Conservation (phyloP, 2,888 invertebrate genomes). For the Chydorus sphaericus region DNA sequence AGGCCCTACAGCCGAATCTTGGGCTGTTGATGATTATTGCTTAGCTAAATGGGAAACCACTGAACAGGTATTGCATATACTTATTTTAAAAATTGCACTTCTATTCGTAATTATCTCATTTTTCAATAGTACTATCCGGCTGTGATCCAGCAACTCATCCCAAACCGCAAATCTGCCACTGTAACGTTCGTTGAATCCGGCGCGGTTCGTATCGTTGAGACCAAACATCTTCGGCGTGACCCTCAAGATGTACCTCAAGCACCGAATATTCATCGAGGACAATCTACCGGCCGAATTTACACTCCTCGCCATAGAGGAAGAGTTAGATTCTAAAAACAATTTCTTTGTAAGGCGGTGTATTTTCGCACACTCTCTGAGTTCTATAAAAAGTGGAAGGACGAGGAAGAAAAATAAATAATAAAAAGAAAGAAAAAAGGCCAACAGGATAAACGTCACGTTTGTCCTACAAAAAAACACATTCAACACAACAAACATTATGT, state of each 20-base stretch:
- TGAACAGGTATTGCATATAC: neutral
- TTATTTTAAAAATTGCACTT: neutral
- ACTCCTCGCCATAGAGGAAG: neutral
- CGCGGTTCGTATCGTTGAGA: neutral
- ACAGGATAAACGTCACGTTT: no score
- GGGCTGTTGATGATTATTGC: slow-evolving; percentile 11
- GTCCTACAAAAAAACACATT: no score
- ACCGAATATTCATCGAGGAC: neutral
- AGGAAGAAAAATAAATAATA: no score
- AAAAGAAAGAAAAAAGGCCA: no score
- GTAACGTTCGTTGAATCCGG: neutral
- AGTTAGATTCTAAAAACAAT: no score
- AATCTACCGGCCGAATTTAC: neutral
- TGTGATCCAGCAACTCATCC: slow-evolving; percentile 6
- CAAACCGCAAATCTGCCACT: neutral
- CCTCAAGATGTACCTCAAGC: neutral
- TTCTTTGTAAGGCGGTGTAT: no score
- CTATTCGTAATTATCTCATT: neutral
- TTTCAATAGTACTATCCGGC: slow-evolving; percentile 3
- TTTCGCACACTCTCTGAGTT: no score
- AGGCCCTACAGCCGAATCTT: neutral
- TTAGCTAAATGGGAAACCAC: slow-evolving; percentile 7
- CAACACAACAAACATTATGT: no score
- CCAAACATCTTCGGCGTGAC: neutral
- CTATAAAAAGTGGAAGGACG: no score